These are phyloP conservation scores for Rhegmatorhina hoffmannsi DNA, from an alignment of 2,113 vertebrate species.

Conservation along the genomic window DNA sequence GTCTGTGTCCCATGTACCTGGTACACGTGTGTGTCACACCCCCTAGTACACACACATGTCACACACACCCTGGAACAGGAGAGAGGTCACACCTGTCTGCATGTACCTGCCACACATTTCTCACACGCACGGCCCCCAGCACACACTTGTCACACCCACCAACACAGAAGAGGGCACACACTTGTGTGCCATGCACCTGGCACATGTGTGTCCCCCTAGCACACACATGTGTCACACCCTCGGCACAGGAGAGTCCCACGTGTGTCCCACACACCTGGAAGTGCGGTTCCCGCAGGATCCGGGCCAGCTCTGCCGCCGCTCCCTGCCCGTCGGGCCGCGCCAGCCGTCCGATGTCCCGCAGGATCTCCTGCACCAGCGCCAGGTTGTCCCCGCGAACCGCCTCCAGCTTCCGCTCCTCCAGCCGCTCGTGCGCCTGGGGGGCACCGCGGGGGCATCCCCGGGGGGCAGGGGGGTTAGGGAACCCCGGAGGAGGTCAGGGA, in stretches of 20 bases:
- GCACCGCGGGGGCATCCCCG: neutral
- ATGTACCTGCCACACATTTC: neutral
- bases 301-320: constrained; percentile 82
- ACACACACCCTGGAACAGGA: too few species aligned
- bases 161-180: neutral
- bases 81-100: neutral
- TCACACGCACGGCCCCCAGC: too few species aligned
- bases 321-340: constrained; percentile 68
- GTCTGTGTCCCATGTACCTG: too few species aligned
- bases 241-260: accelerated
- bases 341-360: constrained; percentile 85
- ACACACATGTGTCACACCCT: neutral
- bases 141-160: neutral
- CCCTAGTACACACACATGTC: neutral
- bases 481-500: neutral
- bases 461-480: neutral
- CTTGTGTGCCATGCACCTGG: neutral
- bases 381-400: constrained; percentile 92
- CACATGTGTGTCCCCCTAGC: neutral
- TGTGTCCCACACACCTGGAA: constrained; percentile 82
- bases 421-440: constrained; percentile 86
- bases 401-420: constrained; percentile 92
- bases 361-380: constrained; percentile 95
- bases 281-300: constrained; percentile 92
- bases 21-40: too few species aligned